A percentile compares a stretch with the other conserved stretches of the same genome.
Conservation (phyloP, 2,888 invertebrate genomes). For the Dugesia japonica region DNA sequence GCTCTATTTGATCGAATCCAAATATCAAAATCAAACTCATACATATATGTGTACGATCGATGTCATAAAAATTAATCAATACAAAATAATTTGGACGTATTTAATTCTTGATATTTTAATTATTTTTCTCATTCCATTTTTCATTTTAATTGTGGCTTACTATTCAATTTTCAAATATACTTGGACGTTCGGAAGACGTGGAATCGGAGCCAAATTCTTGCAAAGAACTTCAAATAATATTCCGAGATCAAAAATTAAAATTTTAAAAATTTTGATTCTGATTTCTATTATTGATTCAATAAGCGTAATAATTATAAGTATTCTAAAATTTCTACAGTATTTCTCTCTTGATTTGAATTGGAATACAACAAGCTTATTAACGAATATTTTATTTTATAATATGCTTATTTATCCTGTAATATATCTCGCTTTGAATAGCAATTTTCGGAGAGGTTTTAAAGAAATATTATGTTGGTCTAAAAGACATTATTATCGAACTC, state of each 20-base stretch:
- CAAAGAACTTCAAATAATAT: conserved; percentile 41
- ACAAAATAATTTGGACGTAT: background rate
- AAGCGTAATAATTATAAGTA: conserved; percentile 31
- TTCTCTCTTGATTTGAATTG: background rate
- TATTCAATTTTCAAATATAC: conserved; percentile 39
- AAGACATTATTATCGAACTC: conserved; percentile 42
- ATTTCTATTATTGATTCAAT: conserved; percentile 37
- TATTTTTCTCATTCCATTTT: conserved; percentile 38
- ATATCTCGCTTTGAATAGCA: conserved; percentile 43
- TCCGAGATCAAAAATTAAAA: conserved; percentile 43
- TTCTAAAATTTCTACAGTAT: background rate
- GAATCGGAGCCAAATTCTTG: conserved; percentile 37
- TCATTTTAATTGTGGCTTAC: conserved; percentile 38
- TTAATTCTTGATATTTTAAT: conserved; percentile 36
- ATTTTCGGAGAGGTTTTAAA: conserved; percentile 44
- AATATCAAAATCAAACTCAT: background rate
- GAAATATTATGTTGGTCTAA: conserved; percentile 45
- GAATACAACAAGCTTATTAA: background rate
- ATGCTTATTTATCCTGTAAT: conserved; percentile 40
- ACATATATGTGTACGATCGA: background rate
- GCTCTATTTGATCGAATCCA: conserved; percentile 34
- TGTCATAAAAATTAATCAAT: background rate
- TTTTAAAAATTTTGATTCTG: conserved; percentile 43
- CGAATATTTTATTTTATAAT: conserved; percentile 36
- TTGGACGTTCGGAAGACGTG: conserved; percentile 38